A percentile compares a stretch with the other conserved stretches of the same genome.
Evolutionary conservation across 2,113 vertebrate species (phyloP).

Genomic region (Pseudonaja textilis): DNA sequence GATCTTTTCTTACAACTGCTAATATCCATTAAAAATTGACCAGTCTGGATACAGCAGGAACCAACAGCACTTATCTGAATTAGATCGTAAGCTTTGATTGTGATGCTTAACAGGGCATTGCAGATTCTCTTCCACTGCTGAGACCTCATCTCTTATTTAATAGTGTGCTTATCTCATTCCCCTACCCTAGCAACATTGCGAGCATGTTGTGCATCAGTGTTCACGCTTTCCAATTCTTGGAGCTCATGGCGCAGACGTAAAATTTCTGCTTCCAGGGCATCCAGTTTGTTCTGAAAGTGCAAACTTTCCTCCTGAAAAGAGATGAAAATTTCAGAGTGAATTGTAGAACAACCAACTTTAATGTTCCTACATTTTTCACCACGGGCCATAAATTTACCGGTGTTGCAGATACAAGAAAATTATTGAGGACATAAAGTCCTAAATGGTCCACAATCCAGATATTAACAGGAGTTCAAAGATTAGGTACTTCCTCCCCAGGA

Average conservation of each 20-base stretch:
- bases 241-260: conserved; percentile 71
- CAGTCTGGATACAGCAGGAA: background rate
- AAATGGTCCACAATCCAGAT: background rate
- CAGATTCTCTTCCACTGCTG: background rate
- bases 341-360: background rate
- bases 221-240: conserved; percentile 71
- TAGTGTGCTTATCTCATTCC: background rate
- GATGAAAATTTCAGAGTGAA: background rate
- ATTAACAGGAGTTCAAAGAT: background rate
- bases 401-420: background rate
- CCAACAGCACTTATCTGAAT: background rate
- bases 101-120: background rate
- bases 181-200: conserved; percentile 77
- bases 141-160: background rate
- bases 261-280: conserved; percentile 76
- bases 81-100: background rate
- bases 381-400: background rate
- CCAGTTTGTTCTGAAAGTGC: conserved; percentile 74
- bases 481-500: background rate
- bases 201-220: conserved; percentile 69
- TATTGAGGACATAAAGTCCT: background rate
- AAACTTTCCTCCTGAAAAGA: conserved; percentile 78
- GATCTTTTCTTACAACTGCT: background rate
- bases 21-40: background rate
- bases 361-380: background rate